Conservation (phyloP, 2,113 vertebrate genomes). For the Solea solea region DNA sequence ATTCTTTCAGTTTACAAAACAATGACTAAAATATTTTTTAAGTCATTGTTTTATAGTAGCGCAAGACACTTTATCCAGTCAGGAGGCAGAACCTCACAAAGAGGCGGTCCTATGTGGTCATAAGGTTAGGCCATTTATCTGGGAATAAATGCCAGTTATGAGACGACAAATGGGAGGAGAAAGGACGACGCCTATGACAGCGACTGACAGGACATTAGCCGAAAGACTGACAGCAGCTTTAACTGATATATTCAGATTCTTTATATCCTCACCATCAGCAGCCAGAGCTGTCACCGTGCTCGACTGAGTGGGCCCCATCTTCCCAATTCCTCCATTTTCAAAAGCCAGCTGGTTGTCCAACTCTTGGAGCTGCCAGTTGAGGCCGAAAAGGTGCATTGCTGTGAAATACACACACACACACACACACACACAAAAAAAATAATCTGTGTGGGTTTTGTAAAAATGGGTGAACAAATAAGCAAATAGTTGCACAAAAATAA, state of each 20-base stretch:
- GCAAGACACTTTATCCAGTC: no score
- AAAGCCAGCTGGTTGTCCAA: constrained; percentile 92
- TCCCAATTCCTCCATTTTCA: constrained; percentile 92
- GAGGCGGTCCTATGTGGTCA: no score
- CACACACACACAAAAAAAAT: constrained; percentile 22
- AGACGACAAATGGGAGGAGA: no score
- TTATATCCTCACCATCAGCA: constrained; percentile 85
- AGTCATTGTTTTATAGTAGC: no score
- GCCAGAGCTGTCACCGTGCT: constrained; percentile 88
- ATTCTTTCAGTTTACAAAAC: no score
- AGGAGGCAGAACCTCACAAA: no score
- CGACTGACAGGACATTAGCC: no score
- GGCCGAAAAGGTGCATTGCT: constrained; percentile 98
- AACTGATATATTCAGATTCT: constrained; percentile 19
- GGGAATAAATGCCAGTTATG: no score
- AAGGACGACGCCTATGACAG: no score
- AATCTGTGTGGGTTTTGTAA: constrained; percentile 45
- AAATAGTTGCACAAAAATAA: constrained; percentile 47
- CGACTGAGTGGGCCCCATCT: constrained; percentile 87
- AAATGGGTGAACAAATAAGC: constrained; percentile 63
- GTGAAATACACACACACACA: constrained; percentile 66
- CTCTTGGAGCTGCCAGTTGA: constrained; percentile 97
- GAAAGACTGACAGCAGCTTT: not conserved
- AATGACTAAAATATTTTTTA: no score
- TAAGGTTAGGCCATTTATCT: no score